A percentile compares a stretch with the other conserved stretches of the same genome.
Evolutionary conservation across 1,140 invertebrate genomes (phyloP).

Genomic region (Eufriesea mexicana): DNA sequence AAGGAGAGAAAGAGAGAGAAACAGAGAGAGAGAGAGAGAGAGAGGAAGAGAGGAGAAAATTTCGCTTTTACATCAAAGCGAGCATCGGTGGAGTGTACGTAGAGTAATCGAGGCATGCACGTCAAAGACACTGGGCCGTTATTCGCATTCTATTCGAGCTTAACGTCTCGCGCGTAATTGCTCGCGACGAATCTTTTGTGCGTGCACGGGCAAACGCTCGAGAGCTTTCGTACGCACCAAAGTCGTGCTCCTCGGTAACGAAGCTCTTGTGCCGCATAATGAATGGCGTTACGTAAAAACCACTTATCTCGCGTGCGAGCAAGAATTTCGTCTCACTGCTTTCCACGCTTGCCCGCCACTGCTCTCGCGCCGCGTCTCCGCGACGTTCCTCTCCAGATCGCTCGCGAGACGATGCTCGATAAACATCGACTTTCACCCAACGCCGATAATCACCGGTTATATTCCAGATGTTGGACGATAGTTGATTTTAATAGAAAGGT

Average conservation of each 20-base stretch:
- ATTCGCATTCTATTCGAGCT: constrained; percentile 35
- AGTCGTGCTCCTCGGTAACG: constrained; percentile 22
- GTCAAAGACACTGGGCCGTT: constrained; percentile 12
- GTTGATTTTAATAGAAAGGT: background rate
- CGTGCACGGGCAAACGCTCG: background rate
- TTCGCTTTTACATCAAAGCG: constrained; percentile 40
- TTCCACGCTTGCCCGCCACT: background rate
- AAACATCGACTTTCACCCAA: constrained; percentile 4
- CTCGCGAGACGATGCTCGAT: background rate
- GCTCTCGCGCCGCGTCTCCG: too few species aligned
- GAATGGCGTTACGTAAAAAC: constrained; percentile 25
- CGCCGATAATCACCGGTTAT: background rate
- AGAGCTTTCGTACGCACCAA: background rate
- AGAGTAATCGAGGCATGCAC: constrained; percentile 5
- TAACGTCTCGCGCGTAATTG: constrained; percentile 53
- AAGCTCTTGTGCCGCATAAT: constrained; percentile 22
- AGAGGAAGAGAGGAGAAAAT: constrained; percentile 34
- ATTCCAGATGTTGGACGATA: background rate
- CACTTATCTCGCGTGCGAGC: background rate
- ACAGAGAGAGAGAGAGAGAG: too few species aligned
- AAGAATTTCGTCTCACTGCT: background rate
- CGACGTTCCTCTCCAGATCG: too few species aligned
- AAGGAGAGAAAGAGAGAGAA: too few species aligned
- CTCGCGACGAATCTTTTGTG: constrained; percentile 42
- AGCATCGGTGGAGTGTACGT: constrained; percentile 32